Evolutionary conservation across 2,797 vertebrate genomes (phyloP).

Genomic region (Serranus cabrilla): DNA sequence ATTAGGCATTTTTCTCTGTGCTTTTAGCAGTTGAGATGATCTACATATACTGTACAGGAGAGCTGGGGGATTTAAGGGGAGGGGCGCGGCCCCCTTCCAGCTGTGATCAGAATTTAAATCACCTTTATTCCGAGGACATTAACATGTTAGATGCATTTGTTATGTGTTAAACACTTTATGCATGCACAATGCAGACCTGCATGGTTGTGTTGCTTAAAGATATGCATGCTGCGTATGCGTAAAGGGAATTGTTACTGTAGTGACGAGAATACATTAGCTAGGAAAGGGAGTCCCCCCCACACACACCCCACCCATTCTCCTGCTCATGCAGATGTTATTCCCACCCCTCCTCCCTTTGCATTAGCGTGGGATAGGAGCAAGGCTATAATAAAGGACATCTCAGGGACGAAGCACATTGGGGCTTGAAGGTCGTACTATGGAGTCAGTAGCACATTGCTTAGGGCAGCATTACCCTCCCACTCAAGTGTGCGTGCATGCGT

Average conservation of each 20-base stretch:
- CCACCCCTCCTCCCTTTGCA: conserved; percentile 47
- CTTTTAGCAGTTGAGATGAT: conserved; percentile 67
- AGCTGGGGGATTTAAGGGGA: conserved; percentile 51
- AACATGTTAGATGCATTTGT: conserved; percentile 55
- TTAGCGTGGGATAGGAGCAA: conserved; percentile 62
- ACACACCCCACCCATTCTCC: conserved; percentile 19
- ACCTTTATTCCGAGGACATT: conserved; percentile 53
- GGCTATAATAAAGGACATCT: conserved; percentile 72
- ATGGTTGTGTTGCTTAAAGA: conserved; percentile 24
- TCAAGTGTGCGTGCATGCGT: conserved; percentile 48
- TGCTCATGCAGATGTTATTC: conserved; percentile 72
- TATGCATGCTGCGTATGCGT: conserved; percentile 13
- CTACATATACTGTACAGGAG: conserved; percentile 56
- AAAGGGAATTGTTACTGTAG: conserved; percentile 42
- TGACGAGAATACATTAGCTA: conserved; percentile 50
- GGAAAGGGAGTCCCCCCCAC: conserved; percentile 26
- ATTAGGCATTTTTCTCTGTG: conserved; percentile 63
- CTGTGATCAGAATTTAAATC: conserved; percentile 70
- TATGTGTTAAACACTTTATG: conserved; percentile 43
- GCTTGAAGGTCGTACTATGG: conserved; percentile 77
- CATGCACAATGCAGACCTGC: conserved; percentile 16
- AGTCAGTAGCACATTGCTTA: conserved; percentile 74
- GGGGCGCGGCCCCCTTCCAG: conserved; percentile 18
- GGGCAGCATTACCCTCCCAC: conserved; percentile 70
- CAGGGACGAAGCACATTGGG: conserved; percentile 63